Percentiles rank a stretch among this genome's conserved stretches.
Conservation (phyloP, 2,888 invertebrate genomes). For the Callosobruchus maculatus region DNA sequence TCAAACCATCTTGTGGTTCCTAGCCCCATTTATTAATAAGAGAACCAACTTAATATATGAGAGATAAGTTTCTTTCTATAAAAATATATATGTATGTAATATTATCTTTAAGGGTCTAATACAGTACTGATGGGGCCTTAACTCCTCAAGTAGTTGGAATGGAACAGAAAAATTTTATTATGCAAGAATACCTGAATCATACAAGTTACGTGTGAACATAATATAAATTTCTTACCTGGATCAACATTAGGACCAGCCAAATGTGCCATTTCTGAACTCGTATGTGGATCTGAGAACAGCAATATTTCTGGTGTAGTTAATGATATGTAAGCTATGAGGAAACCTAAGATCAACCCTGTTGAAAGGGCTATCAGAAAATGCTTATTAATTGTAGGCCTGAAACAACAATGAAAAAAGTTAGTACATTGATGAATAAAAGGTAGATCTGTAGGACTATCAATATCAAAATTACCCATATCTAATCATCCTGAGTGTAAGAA, state of each 20-base stretch:
- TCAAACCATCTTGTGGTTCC: too few species aligned
- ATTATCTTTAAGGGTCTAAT: too few species aligned
- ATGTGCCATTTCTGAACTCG: conserved; percentile 33
- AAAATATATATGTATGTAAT: too few species aligned
- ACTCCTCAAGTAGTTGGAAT: too few species aligned
- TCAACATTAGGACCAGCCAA: conserved; percentile 34
- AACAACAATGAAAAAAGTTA: background rate
- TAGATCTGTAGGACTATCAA: background rate
- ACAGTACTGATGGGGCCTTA: too few species aligned
- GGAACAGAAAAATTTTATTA: too few species aligned
- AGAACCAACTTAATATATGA: too few species aligned
- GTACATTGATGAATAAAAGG: too few species aligned
- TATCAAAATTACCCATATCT: background rate
- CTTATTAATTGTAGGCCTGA: conserved; percentile 55
- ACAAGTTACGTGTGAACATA: too few species aligned
- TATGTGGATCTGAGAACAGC: conserved; percentile 38
- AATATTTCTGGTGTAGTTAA: conserved; percentile 37
- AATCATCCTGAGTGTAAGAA: background rate
- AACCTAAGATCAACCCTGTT: conserved; percentile 71
- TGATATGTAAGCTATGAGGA: conserved; percentile 68
- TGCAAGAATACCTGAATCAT: too few species aligned
- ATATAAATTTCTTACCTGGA: conserved; percentile 22
- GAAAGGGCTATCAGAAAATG: conserved; percentile 68
- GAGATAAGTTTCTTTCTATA: too few species aligned
- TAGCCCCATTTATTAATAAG: too few species aligned